A percentile compares a stretch with the other conserved stretches of the same genome.
Evolutionary conservation across 2,888 invertebrate genomes (phyloP).

Genomic region (Synanthedon andrenaeformis): DNA sequence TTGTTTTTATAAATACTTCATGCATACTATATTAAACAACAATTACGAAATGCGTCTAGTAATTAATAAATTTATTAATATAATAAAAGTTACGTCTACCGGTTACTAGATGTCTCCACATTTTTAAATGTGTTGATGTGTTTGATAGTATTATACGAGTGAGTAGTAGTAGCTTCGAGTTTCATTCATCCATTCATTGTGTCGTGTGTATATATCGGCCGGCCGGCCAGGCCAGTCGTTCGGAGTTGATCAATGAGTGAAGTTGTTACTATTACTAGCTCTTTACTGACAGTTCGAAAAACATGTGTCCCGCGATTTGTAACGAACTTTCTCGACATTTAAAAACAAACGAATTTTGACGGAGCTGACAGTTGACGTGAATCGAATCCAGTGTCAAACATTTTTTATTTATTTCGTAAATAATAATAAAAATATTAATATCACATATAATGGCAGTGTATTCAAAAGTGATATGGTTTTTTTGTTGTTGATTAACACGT

Average conservation of each 20-base stretch:
- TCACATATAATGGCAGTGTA: neutral
- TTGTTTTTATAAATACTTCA: no score
- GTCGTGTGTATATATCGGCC: constrained; percentile 14
- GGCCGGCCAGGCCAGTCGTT: constrained; percentile 32
- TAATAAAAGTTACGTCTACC: constrained; percentile 10
- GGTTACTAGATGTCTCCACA: constrained; percentile 17
- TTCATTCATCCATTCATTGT: constrained; percentile 42
- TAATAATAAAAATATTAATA: constrained; percentile 1
- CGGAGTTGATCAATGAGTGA: neutral
- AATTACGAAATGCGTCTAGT: neutral
- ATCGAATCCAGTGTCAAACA: no score
- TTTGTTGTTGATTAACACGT: constrained; percentile 34
- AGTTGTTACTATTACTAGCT: neutral
- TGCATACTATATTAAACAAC: neutral
- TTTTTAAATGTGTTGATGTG: constrained; percentile 4
- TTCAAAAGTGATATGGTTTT: constrained; percentile 12
- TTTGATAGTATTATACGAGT: constrained; percentile 19
- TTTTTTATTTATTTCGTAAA: no score
- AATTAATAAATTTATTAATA: neutral
- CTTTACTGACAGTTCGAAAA: constrained; percentile 7
- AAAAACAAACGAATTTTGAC: constrained; percentile 34
- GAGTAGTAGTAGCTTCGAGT: constrained; percentile 18
- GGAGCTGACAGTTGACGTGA: constrained; percentile 33
- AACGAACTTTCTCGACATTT: constrained; percentile 60
- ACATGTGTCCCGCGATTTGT: constrained; percentile 37